Percentiles rank a stretch among this genome's conserved stretches.
Conservation (phyloP, 1,140 invertebrate species). For the Drosophila lacertosa region DNA sequence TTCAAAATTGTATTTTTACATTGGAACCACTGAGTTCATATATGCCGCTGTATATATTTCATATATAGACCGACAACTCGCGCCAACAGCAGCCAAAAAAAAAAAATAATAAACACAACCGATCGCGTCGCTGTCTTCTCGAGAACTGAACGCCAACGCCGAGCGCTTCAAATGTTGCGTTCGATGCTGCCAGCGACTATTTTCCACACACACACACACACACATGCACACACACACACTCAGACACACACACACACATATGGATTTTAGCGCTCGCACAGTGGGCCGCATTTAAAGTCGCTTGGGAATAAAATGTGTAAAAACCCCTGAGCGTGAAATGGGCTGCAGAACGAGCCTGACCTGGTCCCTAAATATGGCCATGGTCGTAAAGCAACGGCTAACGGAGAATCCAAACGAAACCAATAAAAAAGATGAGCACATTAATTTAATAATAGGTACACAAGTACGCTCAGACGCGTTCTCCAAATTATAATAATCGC, state of each 20-base stretch:
- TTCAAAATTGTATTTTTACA: conserved; percentile 62
- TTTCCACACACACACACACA: conserved; percentile 43
- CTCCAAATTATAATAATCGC: not conserved
- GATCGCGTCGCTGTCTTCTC: conserved; percentile 71
- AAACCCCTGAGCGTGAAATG: conserved; percentile 46
- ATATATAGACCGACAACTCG: conserved; percentile 8
- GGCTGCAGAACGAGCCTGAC: not conserved
- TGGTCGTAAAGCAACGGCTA: conserved; percentile 46
- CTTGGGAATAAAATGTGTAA: conserved; percentile 29
- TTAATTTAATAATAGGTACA: conserved; percentile 33
- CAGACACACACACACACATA: not conserved
- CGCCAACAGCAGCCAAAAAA: not conserved
- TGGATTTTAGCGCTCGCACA: conserved; percentile 57
- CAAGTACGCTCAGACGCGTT: too few relatives aligned
- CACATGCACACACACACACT: not conserved
- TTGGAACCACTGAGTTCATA: conserved; percentile 46
- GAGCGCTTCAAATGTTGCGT: conserved; percentile 44
- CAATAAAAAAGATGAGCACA: conserved; percentile 35
- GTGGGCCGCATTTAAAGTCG: conserved; percentile 40
- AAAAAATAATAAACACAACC: conserved; percentile 41
- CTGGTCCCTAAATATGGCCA: conserved; percentile 35
- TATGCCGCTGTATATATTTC: conserved; percentile 7
- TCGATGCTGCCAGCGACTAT: conserved; percentile 38
- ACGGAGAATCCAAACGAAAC: conserved; percentile 42
- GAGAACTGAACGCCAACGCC: conserved; percentile 77